Evolutionary conservation across 2,113 vertebrate species (phyloP).

Genomic region (Halichoeres trimaculatus): DNA sequence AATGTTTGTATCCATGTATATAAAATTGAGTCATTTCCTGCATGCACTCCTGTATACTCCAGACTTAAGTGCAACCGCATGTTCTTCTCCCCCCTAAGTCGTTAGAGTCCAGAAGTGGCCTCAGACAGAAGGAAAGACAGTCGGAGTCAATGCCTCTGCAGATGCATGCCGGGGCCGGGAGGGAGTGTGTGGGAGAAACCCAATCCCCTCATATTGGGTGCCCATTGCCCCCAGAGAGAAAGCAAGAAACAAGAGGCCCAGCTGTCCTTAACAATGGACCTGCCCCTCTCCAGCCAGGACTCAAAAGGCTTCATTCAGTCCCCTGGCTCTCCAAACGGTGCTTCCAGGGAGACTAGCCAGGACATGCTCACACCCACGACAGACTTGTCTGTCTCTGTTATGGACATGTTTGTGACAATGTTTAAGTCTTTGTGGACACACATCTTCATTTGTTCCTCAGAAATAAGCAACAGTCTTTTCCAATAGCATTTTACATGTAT

Average conservation of each 20-base stretch:
- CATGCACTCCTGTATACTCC: slow-evolving; percentile 6
- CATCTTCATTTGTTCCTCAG: not conserved
- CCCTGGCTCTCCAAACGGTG: slow-evolving; percentile 58
- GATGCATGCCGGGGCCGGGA: slow-evolving; percentile 57
- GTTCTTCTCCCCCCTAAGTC: not conserved
- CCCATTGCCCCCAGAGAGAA: slow-evolving; percentile 79
- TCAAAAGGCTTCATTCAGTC: slow-evolving; percentile 82
- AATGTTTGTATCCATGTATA: too few species aligned
- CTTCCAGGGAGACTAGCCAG: slow-evolving; percentile 69
- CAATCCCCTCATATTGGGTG: slow-evolving; percentile 80
- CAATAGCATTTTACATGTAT: too few species aligned
- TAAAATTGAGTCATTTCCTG: not conserved
- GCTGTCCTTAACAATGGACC: slow-evolving; percentile 85
- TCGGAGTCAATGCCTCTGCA: slow-evolving; percentile 60
- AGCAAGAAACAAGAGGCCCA: slow-evolving; percentile 81
- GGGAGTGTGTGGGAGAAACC: slow-evolving; percentile 76
- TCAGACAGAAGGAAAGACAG: slow-evolving; percentile 31
- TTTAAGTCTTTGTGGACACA: slow-evolving; percentile 4
- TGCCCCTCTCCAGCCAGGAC: slow-evolving; percentile 68
- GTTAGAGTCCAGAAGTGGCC: slow-evolving; percentile 30
- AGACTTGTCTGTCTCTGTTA: slow-evolving; percentile 58
- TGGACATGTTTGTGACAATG: slow-evolving; percentile 7
- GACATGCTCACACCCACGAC: slow-evolving; percentile 65
- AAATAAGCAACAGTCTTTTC: not conserved
- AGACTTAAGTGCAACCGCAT: slow-evolving; percentile 12